Evolutionary conservation across 2,888 invertebrate species (phyloP), one percentile per base, ranked within the genome.

Genomic region (Coremacera marginata): DNA sequence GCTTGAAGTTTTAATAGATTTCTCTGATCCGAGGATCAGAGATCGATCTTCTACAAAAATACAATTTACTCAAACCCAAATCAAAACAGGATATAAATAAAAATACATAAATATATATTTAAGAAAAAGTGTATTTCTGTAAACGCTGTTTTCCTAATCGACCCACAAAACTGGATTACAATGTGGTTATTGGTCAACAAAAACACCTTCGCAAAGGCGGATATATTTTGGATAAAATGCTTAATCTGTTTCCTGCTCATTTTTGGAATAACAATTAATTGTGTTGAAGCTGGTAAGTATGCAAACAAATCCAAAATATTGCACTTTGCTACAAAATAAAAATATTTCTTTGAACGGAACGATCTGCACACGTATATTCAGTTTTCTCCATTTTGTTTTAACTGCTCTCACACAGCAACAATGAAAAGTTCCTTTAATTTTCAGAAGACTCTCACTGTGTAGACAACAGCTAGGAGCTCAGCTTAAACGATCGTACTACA

Each of bases 181-280:
- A 86, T 86, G 86, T 84, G 85, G 85, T 82, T 85, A 82, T 82
- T 83, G 83, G 83, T 83, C 84, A 85, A 83, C 82, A 84, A 84
- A 84, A 84, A 83, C 82, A 83, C 83, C 82, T 84, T 84, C 83
- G 83, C 85, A 82, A 85, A 86, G 82, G 84, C 84, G 84, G 85
- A 86, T 86, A 86, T 81, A 82, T 84, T 85, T 85, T 87, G 85
- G 88, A 86, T 88, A 84, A 86, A 84, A 84, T 71, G 79, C 62
- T 68, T 81, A 75, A 72, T 78, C 22, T 77, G 78, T 70, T 75
- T 79, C 37, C 79, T 82, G 76, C 78, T 82, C 57, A 80, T 80
- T 71, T 78, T 80, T 75, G 80, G 76, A 70, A 76, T 79, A 60
- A 37, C 27, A 5, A 70, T 1, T 27, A 25, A 60, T 51, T 19